Conservation (phyloP, 2,888 invertebrate genomes). For the Crepidodera aurea region DNA sequence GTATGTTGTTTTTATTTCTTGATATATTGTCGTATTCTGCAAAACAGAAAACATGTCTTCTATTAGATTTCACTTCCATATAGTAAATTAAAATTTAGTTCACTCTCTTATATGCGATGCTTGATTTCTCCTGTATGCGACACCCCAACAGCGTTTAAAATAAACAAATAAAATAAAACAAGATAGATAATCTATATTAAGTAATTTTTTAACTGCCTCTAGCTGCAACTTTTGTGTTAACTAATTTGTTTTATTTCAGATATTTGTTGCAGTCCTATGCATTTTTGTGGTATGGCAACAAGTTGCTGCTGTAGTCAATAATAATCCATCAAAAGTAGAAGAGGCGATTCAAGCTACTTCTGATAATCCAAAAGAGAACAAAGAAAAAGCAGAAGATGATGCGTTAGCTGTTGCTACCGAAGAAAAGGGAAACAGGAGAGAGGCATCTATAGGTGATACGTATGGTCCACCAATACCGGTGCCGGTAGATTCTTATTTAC, state of each 20-base stretch:
- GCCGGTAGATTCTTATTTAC: constrained; percentile 60
- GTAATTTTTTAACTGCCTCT: too few relatives aligned
- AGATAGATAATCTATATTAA: too few relatives aligned
- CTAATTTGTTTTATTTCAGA: constrained; percentile 45
- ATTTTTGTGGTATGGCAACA: constrained; percentile 52
- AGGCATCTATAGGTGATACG: constrained; percentile 57
- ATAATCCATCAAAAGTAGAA: constrained; percentile 46
- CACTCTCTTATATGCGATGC: constrained; percentile 4
- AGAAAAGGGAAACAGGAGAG: constrained; percentile 55
- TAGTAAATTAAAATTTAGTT: constrained; percentile 26
- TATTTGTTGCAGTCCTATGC: constrained; percentile 53
- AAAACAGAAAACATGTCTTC: constrained; percentile 17
- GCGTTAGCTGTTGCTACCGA: constrained; percentile 53
- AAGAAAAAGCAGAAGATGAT: constrained; percentile 45
- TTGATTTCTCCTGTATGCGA: constrained; percentile 18
- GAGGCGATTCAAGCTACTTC: constrained; percentile 34
- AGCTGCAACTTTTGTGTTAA: too few relatives aligned
- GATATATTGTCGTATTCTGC: constrained; percentile 8
- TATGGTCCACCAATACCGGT: constrained; percentile 68
- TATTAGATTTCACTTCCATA: constrained; percentile 27
- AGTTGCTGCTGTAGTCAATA: constrained; percentile 59
- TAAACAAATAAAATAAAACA: too few relatives aligned
- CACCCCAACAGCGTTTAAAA: constrained; percentile 1
- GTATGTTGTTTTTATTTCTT: constrained; percentile 4
- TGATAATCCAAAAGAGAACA: constrained; percentile 33